Evolutionary conservation across 2,888 invertebrate species (phyloP), one percentile per base, ranked within the genome.

Genomic region (Polydrusus cervinus): DNA sequence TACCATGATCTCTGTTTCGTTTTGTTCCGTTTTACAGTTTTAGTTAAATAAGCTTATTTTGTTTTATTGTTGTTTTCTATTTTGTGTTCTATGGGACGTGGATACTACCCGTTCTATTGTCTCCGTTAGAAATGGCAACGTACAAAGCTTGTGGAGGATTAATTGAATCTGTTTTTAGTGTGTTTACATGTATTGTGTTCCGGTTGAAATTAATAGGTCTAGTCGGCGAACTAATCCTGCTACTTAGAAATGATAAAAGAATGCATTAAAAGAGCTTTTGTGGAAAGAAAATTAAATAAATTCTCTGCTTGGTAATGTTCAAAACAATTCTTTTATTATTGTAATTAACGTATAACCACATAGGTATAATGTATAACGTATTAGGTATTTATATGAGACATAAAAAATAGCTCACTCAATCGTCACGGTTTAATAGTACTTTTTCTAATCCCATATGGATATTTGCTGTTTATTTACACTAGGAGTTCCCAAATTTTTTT

Each of bases 21-120:
- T 77, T 71, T 74, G 75, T 69, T 71, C 67, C 66, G 74, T 75
- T 78, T 78, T 78, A 78, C 67, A 79, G 79, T 79, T 78, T 79
- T 78, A 78, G 78, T 79, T 79, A 77, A 79, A 79, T 79, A 77
- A 77, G 78, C 78, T 78, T 78, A 77, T 79, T 79, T 71, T 79
- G 74, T 79, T 79, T 79, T 78, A 79, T 74, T 71, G 77, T 75
- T 70, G 65, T 75, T 75, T 75, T 70, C 74, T 62, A 76, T 77
- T 80, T 61, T 40, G 62, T 72, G 57, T 69, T 13, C 57, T 47
- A 61, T 51, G 49, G 45, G 67, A 71, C 47, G 75, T 70, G 73
- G 61, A 57, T 68, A 34, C 55, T 68, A 34, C 55, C 66, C 61
- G 34, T 55, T 57, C 70, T 45, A 76, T 76, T 70, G 76, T 71